A percentile compares a stretch with the other conserved stretches of the same genome.
These are phyloP conservation scores for Oikopleura dioica DNA, from an alignment of 23 tunicate species.

Conservation along the genomic window DNA sequence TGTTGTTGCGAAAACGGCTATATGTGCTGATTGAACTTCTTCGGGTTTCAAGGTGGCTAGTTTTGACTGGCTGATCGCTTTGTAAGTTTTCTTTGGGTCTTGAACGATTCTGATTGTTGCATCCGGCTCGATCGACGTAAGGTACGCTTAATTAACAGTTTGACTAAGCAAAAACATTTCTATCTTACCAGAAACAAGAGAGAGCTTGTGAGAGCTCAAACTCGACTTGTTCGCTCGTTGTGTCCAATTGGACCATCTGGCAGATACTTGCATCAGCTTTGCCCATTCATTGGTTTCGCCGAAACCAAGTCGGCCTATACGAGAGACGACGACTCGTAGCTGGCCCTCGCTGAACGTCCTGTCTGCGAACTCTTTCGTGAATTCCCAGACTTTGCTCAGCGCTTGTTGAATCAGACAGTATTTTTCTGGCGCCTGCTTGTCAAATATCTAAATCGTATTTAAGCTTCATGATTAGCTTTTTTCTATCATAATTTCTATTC, in stretches of 20 bases:
- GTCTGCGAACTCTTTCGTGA: background rate
- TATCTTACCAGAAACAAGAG: too few species aligned
- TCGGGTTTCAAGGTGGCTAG: background rate
- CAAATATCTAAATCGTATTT: too few species aligned
- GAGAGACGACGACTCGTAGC: background rate
- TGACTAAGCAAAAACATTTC: too few species aligned
- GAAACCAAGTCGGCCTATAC: background rate
- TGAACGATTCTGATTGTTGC: background rate
- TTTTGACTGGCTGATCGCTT: background rate
- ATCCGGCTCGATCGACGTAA: constrained; percentile 2
- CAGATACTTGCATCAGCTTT: background rate
- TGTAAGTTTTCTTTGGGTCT: background rate
- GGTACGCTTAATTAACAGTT: too few species aligned
- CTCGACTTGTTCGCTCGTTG: too few species aligned
- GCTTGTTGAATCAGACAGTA: background rate
- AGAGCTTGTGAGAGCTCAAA: too few species aligned
- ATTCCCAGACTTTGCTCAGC: background rate
- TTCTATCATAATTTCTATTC: background rate
- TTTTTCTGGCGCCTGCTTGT: too few species aligned
- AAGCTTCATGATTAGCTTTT: background rate
- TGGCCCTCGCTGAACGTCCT: background rate
- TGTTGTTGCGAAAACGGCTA: constrained; percentile 7
- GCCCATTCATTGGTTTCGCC: constrained; percentile 13
- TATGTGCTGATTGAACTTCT: background rate
- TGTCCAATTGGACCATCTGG: too few species aligned